Evolutionary conservation across 2,888 invertebrate species (phyloP).

Genomic region (Xestia rhomboidea): DNA sequence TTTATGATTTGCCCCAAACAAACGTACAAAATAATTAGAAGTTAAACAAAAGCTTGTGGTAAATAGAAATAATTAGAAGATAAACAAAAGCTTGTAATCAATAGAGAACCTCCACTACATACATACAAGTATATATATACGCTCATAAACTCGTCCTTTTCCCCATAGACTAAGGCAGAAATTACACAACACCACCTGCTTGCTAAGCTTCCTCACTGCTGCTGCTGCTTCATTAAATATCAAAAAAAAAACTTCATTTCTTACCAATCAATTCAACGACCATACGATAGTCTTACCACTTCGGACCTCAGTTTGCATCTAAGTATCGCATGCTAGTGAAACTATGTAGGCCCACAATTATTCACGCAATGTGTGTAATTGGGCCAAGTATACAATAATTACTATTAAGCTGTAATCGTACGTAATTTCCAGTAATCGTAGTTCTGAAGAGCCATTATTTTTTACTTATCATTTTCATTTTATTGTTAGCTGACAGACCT

Average conservation of each 20-base stretch:
- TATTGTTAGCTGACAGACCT: neutral
- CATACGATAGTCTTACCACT: neutral
- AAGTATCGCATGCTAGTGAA: slow-evolving; percentile 45
- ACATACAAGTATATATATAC: too few species aligned
- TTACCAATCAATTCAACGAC: neutral
- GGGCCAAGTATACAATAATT: slow-evolving; percentile 65
- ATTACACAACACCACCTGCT: too few species aligned
- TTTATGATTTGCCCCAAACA: too few species aligned
- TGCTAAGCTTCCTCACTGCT: too few species aligned
- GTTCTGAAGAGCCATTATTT: slow-evolving; percentile 36
- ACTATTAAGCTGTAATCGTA: slow-evolving; percentile 53
- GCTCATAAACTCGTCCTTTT: too few species aligned
- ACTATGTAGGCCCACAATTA: slow-evolving; percentile 24
- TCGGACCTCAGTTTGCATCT: neutral
- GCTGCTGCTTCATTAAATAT: too few species aligned
- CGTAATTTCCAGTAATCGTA: slow-evolving; percentile 48
- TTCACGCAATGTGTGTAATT: slow-evolving; percentile 59
- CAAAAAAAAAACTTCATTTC: neutral
- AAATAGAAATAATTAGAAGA: too few species aligned
- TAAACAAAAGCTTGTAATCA: too few species aligned
- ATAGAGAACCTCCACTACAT: too few species aligned
- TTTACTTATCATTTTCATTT: slow-evolving; percentile 28
- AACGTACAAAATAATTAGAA: too few species aligned
- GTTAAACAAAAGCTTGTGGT: too few species aligned
- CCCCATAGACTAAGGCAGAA: too few species aligned